phyloP scores from a whole-genome alignment of 2,797 vertebrate genomes.

The Anolis apletophallus region DNA sequence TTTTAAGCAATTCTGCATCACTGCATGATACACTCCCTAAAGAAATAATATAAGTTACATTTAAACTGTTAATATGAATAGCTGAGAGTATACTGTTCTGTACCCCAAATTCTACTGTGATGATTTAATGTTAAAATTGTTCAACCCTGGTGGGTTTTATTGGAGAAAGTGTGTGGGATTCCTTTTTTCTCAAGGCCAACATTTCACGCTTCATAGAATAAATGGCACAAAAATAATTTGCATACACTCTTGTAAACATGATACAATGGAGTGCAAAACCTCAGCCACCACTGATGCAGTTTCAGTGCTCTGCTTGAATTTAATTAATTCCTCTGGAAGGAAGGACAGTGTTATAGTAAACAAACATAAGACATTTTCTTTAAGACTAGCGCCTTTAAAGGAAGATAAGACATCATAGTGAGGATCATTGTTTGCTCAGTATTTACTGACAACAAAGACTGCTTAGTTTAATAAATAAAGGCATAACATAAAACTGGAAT shows the following conservation, averaged over 20 bases:
- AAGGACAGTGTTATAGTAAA: constrained; percentile 54
- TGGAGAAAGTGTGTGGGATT: not conserved
- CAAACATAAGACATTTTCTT: constrained; percentile 40
- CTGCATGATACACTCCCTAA: not conserved
- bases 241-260: constrained; percentile 56
- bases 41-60: not conserved
- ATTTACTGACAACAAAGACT: constrained; percentile 32
- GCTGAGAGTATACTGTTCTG: not conserved
- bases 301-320: constrained; percentile 49
- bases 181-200: constrained; percentile 25
- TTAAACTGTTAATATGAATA: not conserved
- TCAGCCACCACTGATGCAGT: constrained; percentile 47
- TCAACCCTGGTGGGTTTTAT: not conserved
- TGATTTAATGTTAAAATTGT: not conserved
- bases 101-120: not conserved
- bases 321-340: constrained; percentile 62
- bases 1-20: not conserved
- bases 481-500: constrained; percentile 2
- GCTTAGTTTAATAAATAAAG: constrained; percentile 27
- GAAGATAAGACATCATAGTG: constrained; percentile 14
- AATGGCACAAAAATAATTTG: constrained; percentile 44
- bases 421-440: constrained; percentile 33
- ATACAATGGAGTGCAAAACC: constrained; percentile 47
- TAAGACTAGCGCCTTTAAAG: constrained; percentile 29
- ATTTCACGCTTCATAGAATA: constrained; percentile 40